Evolutionary conservation across 1,140 invertebrate species (phyloP), one percentile per base, ranked within the genome.

Genomic region (Zaprionus camerounensis): DNA sequence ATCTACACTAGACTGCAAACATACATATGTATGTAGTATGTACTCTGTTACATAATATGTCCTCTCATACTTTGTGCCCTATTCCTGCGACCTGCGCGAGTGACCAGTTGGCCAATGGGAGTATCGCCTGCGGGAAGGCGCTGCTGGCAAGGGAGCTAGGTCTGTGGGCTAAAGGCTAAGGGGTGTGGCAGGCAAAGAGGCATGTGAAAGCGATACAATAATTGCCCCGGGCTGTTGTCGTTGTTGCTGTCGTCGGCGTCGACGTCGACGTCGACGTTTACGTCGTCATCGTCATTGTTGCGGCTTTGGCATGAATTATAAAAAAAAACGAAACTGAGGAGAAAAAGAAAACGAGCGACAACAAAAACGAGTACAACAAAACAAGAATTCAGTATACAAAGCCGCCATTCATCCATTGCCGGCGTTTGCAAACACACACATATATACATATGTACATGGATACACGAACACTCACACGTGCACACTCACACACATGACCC

Each of bases 181-280:
- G 46, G 24, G 56, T 63, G 41, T 31, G 28, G 24, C 67, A 38
- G 41, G 66, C 56, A 58, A 26, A 53, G 24, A 53, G 51, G 41
- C 41, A 71, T 69, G 49, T 53, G 79, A 87, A 82, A 79, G 80
- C 82, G 85, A 85, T 91, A 91, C 90, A 91, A 91, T 91, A 91
- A 91, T 91, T 91, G 85, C 90, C 78, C 73, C 85, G 81, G 79
- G 84, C 77, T 73, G 57, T 70, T 59, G 72, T 41, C 34, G 67
- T 26, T 34, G 53, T 41, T 65, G 75, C 71, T 67, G 68, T 66
- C 69, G 69, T 75, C 66, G 83, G 67, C 71, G 67, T 69, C 62
- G 69, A 64, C 74, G 67, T 72, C 62, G 65, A 28, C 34, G 51
- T n/a, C n/a, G n/a, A n/a, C n/a, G n/a, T 28, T 41, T 26, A 46